phyloP scores from a whole-genome alignment of 2,113 vertebrate genomes.

The Hassar affinis region DNA sequence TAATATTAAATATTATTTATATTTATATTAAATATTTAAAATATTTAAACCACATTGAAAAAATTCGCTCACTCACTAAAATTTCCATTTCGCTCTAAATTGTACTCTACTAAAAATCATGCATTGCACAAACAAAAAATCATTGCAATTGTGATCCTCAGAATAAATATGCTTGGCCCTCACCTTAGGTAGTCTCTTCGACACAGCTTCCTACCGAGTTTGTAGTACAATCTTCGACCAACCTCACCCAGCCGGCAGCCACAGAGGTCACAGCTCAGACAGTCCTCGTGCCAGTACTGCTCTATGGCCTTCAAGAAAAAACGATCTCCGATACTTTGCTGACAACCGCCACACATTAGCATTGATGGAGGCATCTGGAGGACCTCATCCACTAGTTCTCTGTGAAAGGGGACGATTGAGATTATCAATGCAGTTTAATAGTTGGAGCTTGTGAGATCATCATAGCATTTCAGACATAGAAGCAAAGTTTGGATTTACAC shows the following conservation, averaged over 20 bases:
- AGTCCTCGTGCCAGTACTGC: constrained; percentile 99
- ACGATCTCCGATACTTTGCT: constrained; percentile 96
- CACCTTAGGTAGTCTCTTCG: constrained; percentile 97
- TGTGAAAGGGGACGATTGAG: constrained; percentile 50
- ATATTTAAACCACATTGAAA: not conserved
- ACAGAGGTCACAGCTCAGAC: constrained; percentile 96
- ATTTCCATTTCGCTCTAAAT: no score
- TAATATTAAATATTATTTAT: no score
- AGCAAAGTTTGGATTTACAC: no score
- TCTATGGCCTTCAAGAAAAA: constrained; percentile 99
- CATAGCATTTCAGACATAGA: no score
- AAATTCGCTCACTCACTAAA: not conserved
- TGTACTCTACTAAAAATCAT: no score
- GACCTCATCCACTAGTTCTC: constrained; percentile 96
- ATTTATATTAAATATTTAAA: no score
- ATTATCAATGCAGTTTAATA: no score
- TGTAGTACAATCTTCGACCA: constrained; percentile 92
- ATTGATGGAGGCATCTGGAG: constrained; percentile 94
- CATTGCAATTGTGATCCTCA: not conserved
- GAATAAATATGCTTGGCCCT: not conserved
- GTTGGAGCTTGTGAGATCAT: no score
- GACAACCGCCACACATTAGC: constrained; percentile 94
- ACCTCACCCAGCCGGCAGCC: constrained; percentile 95
- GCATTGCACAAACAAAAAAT: not conserved
- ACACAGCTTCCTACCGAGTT: constrained; percentile 94